Base-by-base conservation (phyloP, 2,888 invertebrate species). In the Andricus quercusramuli region DNA sequence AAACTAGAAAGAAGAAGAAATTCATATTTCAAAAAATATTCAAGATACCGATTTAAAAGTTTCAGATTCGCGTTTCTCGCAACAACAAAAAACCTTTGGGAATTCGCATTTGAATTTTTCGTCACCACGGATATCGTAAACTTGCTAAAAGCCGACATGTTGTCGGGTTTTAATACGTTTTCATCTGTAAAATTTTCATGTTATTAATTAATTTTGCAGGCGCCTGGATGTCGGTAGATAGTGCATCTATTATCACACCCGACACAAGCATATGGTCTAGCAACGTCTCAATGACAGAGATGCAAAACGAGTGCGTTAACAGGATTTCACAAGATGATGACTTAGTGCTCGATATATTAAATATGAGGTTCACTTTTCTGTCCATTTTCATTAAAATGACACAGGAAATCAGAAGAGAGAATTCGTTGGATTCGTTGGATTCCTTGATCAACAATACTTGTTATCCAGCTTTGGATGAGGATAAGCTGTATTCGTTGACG, bases 301-400 rank as follows among this genome's bases (percentile, higher is more conserved):
- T 68, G 13, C 44, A 68, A 44, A 25, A 25, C 47, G 47, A 68
- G 17, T 68, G 68, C 17, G 3, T 68, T 25, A 44, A 15, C 5
- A 68, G 47, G 44, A 68, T 68, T 68, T 15, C 44, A 25, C 22
- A 68, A 1, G 47, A 68, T 9, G 44, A 68, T 22, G 44, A 68
- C 3, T 5, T 47, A 68, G 17, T 47, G 22, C 9, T 47, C 2
- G 68, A 68, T 17, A 44, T 68, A 22, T 68, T 68, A 25, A 44
- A 68, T 25, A 8, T 47, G 0, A 68, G 29, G 47, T 68, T 47
- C 22, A 68, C 68, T 3, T 47, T 68, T 9, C 8, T 47, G 9
- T 25, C 22, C 5, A 44, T 68, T 25, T 68, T 68, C 3, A 68
- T 47, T 0, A 47, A 68, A 41, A 44, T 68, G 44, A 47, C 68